Percentiles rank a stretch among this genome's conserved stretches.
phyloP scores from a whole-genome alignment of 1,140 invertebrate genomes.

The Coelopa frigida region DNA sequence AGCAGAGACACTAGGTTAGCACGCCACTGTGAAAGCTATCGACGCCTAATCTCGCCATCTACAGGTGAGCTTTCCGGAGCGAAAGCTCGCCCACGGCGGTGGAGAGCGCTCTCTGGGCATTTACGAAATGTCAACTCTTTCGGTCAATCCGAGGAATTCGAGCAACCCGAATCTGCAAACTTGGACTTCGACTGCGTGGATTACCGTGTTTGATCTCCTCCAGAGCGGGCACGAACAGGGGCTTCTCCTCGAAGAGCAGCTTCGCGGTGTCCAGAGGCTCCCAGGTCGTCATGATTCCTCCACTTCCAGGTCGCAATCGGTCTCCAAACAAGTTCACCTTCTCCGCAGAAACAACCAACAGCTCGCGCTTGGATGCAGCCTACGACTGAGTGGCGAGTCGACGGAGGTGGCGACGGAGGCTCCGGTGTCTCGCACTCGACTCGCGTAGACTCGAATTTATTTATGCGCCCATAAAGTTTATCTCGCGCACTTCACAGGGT shows the following conservation, averaged over 20 bases:
- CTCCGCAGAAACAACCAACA: too few species aligned
- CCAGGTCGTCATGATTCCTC: slow-evolving; percentile 1
- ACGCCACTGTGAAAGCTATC: slow-evolving; percentile 6
- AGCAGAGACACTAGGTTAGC: not conserved
- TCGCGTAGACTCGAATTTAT: too few species aligned
- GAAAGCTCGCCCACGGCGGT: not conserved
- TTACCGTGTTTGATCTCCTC: slow-evolving; percentile 49
- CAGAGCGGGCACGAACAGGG: slow-evolving; percentile 46
- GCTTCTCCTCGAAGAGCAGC: slow-evolving; percentile 44
- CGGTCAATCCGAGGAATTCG: not conserved
- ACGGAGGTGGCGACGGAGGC: too few species aligned
- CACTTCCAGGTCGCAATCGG: too few species aligned
- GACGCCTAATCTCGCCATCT: not conserved
- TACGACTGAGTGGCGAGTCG: too few species aligned
- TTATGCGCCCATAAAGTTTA: too few species aligned
- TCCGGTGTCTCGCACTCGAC: too few species aligned
- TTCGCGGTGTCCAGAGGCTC: slow-evolving; percentile 21
- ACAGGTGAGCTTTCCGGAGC: not conserved
- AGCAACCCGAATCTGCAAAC: not conserved
- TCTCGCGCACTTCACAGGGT: too few species aligned
- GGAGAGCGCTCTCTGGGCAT: not conserved
- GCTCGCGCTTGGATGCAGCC: too few species aligned
- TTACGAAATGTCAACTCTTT: slow-evolving; percentile 29
- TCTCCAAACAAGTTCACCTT: too few species aligned
- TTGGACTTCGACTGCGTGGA: not conserved